Evolutionary conservation across 2,113 vertebrate species (phyloP).

Genomic region (Oncorhynchus mykiss): DNA sequence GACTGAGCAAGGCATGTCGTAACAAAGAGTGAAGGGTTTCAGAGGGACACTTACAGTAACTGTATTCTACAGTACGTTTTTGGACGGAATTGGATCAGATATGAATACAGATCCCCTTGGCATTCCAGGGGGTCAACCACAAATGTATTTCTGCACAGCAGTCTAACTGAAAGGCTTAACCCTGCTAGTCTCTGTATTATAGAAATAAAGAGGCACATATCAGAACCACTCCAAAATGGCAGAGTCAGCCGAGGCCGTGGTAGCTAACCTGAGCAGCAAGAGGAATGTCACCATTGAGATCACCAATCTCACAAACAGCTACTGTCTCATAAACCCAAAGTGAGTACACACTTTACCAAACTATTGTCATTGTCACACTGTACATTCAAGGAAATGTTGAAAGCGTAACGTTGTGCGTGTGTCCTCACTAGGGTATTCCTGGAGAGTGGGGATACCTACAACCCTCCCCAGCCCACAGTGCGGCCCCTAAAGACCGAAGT

Average conservation of each 20-base stretch:
- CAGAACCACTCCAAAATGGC: conserved; percentile 51
- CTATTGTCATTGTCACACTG: neutral
- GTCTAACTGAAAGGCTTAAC: conserved; percentile 8
- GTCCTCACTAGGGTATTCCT: conserved; percentile 54
- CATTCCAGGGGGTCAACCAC: too few species aligned
- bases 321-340: conserved; percentile 70
- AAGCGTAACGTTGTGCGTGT: conserved; percentile 2
- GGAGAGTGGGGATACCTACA: conserved; percentile 65
- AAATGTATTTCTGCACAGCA: neutral
- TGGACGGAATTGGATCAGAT: too few species aligned
- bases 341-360: neutral
- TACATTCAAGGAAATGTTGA: neutral
- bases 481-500: conserved; percentile 63
- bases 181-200: conserved; percentile 18
- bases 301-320: conserved; percentile 61
- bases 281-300: conserved; percentile 69
- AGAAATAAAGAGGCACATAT: conserved; percentile 13
- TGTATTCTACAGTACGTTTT: too few species aligned
- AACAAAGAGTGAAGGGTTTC: conserved; percentile 1
- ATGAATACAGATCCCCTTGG: too few species aligned
- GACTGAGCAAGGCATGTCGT: neutral
- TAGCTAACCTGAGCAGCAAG: conserved; percentile 56
- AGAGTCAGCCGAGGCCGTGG: conserved; percentile 67
- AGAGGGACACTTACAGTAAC: too few species aligned
- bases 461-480: conserved; percentile 71